Evolutionary conservation across 2,797 vertebrate genomes (phyloP), one percentile per base, ranked within the genome.

Genomic region (Zalophus californianus): DNA sequence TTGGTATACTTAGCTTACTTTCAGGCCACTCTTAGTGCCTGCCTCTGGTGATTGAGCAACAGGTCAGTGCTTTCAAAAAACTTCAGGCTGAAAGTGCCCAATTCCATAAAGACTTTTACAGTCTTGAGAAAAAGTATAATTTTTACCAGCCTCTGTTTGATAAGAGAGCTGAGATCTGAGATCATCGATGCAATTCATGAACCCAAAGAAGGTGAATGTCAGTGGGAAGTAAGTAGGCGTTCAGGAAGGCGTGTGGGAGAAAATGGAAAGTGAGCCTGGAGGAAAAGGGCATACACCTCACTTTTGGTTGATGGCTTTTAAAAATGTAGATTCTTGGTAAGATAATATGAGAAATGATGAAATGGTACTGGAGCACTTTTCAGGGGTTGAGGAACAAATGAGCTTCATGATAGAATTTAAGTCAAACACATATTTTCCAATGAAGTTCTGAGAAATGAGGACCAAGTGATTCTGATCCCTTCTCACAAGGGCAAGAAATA

Each of bases 31-130:
- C 50, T 86, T 54, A 29, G 85, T 7, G 99, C 98, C 99, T 99
- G 98, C 99, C 99, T 91, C 99, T 99, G 99, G 99, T 99, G 83
- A 99, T 99, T 70, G 99, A 99, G 99, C 98, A 99, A 94, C 99
- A 99, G 5, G 99, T 99, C 7, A 99, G 99, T 88, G 99, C 99
- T 93, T 99, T 99, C 18, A 99, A 99, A 98, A 99, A n/a, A 32
- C 75, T 41, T 48, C 23, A 5, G 32, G 52, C 32, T 56, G 35
- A 75, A 72, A 48, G 25, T 75, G 35, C 50, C 23, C 21, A 86
- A 23, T 48, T 68, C 11, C 68, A 16, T 58, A 83, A 73, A 48
- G 72, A 58, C 50, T 12, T 68, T 58, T 4, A 48, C 3, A 25
- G 16, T 48, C 83, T 15, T 27, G 7, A 66, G 21, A 29, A 56